Evolutionary conservation across 2,888 invertebrate genomes (phyloP).

Genomic region (Drosophila mettleri): DNA sequence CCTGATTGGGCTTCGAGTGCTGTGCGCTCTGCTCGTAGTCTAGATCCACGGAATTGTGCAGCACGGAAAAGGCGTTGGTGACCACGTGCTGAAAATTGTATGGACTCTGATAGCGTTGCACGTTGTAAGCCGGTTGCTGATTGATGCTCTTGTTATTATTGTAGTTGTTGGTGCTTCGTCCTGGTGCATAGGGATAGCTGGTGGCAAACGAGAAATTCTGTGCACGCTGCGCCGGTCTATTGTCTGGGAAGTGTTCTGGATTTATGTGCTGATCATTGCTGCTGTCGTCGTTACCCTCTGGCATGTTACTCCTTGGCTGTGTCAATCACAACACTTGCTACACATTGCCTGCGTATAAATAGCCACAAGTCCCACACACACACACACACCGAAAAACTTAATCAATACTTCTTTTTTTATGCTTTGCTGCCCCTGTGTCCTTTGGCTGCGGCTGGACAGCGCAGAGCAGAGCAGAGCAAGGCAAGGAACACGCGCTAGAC

Average conservation of each 20-base stretch:
- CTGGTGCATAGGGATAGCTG: slow-evolving; percentile 74
- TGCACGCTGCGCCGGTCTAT: slow-evolving; percentile 62
- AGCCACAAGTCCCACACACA: slow-evolving; percentile 38
- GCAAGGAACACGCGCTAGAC: slow-evolving; percentile 61
- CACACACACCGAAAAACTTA: slow-evolving; percentile 54
- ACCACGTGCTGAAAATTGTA: slow-evolving; percentile 71
- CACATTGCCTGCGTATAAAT: slow-evolving; percentile 47
- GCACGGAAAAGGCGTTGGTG: slow-evolving; percentile 71
- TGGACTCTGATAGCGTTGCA: slow-evolving; percentile 65
- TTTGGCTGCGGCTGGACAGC: slow-evolving; percentile 32
- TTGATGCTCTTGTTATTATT: slow-evolving; percentile 39
- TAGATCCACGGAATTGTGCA: slow-evolving; percentile 62
- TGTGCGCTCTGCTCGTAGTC: slow-evolving; percentile 37
- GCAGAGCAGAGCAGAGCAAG: slow-evolving; percentile 16
- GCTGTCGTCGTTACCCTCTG: slow-evolving; percentile 50
- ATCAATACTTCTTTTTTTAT: slow-evolving; percentile 68
- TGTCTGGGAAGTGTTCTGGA: slow-evolving; percentile 71
- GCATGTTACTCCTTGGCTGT: slow-evolving; percentile 55
- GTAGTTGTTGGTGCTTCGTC: slow-evolving; percentile 37
- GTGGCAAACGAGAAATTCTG: slow-evolving; percentile 81
- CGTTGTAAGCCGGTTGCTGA: slow-evolving; percentile 42
- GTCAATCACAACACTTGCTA: slow-evolving; percentile 27
- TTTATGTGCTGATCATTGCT: slow-evolving; percentile 61
- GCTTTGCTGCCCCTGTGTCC: slow-evolving; percentile 42
- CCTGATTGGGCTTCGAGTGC: slow-evolving; percentile 85